Base-by-base conservation (phyloP, 37 sponge, comb jelly and placozoan species). In the Cladorhizidae sp. region DNA sequence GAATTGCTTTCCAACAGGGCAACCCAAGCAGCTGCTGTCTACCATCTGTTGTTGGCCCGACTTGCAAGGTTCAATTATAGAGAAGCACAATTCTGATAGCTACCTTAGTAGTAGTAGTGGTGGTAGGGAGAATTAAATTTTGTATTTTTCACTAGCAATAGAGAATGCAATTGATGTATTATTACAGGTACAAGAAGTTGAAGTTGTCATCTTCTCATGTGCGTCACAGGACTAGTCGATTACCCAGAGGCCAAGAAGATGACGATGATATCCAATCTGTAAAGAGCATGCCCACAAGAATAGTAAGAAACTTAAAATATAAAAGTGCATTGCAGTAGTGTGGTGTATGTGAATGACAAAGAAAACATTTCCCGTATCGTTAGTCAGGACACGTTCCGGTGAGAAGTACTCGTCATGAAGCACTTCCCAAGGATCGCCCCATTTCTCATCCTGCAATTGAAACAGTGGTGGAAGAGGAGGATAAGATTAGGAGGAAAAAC, bases 1-100 rank as follows among this genome's bases (percentile, higher is more conserved):
- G 83, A 83, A 23, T 74, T 88, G 52, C 15, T 82, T 0, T 23
- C 65, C 21, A 76, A 82, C 73, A 65, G 79, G 64, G 61, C 83
- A 7, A 77, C 78, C 6, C 21, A 67, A 18, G 35, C 68, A 11
- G 36, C 86, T 7, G 90, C 90, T 58, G 72, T 91, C 9, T 95
- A 95, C 57, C 41, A 81, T 43, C 74, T 95, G 33, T 39, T 95
- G 52, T 28, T 33, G 22, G 65, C 75, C 12, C 49, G 91, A 41
- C 85, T 90, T 23, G 57, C 68, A 21, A 78, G 93, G 51, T 93
- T 84, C 23, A 40, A 45, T 36, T 25, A 54, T 39, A 70, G 17
- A n/a, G n/a, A n/a, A n/a, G n/a, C n/a, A n/a, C n/a, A n/a, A 39
- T 17, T 37, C 18, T 70, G 18, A 23, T 72, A n/a, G n/a, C n/a